Percentiles rank a stretch among this genome's conserved stretches.
Conservation (phyloP, 2,797 vertebrate species). For the Hypotaenidia philippensis region DNA sequence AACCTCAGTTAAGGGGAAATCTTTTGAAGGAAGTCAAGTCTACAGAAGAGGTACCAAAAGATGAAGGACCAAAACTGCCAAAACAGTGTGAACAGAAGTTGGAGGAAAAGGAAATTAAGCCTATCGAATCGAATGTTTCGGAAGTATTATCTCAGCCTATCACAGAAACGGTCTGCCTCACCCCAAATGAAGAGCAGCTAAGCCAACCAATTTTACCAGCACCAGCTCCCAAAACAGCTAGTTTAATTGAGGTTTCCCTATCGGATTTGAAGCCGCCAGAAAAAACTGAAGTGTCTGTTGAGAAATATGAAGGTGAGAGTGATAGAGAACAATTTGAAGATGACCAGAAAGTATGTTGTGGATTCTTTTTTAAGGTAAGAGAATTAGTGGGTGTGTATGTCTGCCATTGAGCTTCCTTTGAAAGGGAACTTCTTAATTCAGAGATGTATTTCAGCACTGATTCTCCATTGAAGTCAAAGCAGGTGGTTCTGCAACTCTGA, state of each 20-base stretch:
- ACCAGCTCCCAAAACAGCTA: constrained; percentile 81
- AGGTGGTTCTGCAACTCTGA: not conserved
- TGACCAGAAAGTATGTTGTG: constrained; percentile 92
- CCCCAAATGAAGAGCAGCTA: constrained; percentile 86
- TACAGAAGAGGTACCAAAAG: constrained; percentile 64
- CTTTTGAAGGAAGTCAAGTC: constrained; percentile 69
- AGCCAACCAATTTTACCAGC: constrained; percentile 66
- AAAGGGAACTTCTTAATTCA: not conserved
- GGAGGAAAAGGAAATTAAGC: constrained; percentile 78
- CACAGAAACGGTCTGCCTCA: constrained; percentile 88
- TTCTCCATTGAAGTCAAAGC: not conserved
- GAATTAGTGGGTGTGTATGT: not conserved
- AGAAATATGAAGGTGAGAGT: constrained; percentile 79
- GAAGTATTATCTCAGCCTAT: constrained; percentile 91
- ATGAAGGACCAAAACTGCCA: constrained; percentile 46
- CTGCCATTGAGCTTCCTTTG: not conserved
- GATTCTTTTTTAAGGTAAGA: constrained; percentile 98
- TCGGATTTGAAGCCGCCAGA: constrained; percentile 89
- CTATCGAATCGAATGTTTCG: constrained; percentile 86
- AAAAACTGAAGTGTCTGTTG: constrained; percentile 80
- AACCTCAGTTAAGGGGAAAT: constrained; percentile 73
- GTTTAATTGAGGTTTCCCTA: constrained; percentile 93
- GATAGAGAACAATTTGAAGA: constrained; percentile 84
- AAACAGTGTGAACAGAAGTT: constrained; percentile 41
- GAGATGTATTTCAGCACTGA: not conserved